Evolutionary conservation across 2,888 invertebrate genomes (phyloP).

Genomic region (Arrhopalites spinosus): DNA sequence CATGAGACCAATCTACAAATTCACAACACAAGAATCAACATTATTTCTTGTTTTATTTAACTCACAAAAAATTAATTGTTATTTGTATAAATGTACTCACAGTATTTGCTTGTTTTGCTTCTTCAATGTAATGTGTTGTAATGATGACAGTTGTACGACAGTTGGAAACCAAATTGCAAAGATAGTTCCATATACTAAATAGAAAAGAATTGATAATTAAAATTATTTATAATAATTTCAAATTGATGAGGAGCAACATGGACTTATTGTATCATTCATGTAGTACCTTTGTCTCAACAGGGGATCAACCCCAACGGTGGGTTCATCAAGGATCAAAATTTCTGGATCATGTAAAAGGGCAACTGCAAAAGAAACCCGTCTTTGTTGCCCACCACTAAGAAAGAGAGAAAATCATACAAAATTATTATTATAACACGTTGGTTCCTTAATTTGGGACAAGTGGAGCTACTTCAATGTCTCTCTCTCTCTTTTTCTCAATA

Average conservation of each 20-base stretch:
- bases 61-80: background rate
- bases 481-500: no score
- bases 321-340: slow-evolving; percentile 87
- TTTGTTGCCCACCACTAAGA: slow-evolving; percentile 84
- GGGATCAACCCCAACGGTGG: slow-evolving; percentile 91
- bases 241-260: background rate
- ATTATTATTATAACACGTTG: background rate
- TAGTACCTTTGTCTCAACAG: slow-evolving; percentile 82
- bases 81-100: slow-evolving; percentile 63
- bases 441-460: no score
- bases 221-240: background rate
- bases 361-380: slow-evolving; percentile 88
- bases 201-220: background rate
- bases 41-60: background rate
- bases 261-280: no score
- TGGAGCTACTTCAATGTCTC: no score
- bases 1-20: slow-evolving; percentile 86
- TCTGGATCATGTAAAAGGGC: slow-evolving; percentile 92
- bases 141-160: slow-evolving; percentile 92
- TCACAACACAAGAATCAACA: background rate
- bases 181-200: slow-evolving; percentile 88
- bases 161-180: slow-evolving; percentile 86
- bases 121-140: slow-evolving; percentile 95
- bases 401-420: slow-evolving; percentile 23
- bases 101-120: slow-evolving; percentile 86